Conservation (phyloP, 2,888 invertebrate species). For the Autographa pulchrina region DNA sequence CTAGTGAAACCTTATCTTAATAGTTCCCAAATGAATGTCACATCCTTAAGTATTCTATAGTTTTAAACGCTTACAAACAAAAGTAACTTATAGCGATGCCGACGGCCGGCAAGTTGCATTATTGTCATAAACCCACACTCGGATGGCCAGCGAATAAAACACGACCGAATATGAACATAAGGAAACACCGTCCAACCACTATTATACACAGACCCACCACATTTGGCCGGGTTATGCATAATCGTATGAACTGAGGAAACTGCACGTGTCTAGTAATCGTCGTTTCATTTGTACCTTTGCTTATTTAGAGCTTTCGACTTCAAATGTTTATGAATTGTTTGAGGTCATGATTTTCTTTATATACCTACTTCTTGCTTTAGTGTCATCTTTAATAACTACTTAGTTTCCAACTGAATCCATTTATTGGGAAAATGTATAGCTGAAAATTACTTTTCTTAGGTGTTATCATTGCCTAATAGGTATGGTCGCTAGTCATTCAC, state of each 20-base stretch:
- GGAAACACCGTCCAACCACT: slow-evolving; percentile 62
- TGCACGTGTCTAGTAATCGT: slow-evolving; percentile 53
- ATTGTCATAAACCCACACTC: slow-evolving; percentile 74
- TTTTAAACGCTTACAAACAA: slow-evolving; percentile 82
- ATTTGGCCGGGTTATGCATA: slow-evolving; percentile 59
- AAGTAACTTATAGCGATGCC: slow-evolving; percentile 81
- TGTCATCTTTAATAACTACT: too few relatives aligned
- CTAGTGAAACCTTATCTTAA: too few relatives aligned
- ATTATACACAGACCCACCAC: slow-evolving; percentile 53
- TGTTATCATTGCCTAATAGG: too few relatives aligned
- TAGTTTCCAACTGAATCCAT: too few relatives aligned
- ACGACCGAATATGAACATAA: slow-evolving; percentile 66
- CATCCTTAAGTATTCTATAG: slow-evolving; percentile 70
- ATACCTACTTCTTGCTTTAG: slow-evolving; percentile 21
- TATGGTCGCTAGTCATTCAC: too few relatives aligned
- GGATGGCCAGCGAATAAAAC: slow-evolving; percentile 67
- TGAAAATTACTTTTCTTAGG: too few relatives aligned
- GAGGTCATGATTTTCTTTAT: slow-evolving; percentile 45
- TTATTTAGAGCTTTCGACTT: slow-evolving; percentile 55
- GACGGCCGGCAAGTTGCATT: slow-evolving; percentile 79
- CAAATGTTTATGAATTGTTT: slow-evolving; percentile 48
- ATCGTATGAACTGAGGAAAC: slow-evolving; percentile 59
- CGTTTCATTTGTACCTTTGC: slow-evolving; percentile 39
- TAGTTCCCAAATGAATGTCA: slow-evolving; percentile 53
- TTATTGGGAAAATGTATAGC: too few relatives aligned